Conservation (phyloP, 2,113 vertebrate genomes). For the Andinoacara biseriatus region DNA sequence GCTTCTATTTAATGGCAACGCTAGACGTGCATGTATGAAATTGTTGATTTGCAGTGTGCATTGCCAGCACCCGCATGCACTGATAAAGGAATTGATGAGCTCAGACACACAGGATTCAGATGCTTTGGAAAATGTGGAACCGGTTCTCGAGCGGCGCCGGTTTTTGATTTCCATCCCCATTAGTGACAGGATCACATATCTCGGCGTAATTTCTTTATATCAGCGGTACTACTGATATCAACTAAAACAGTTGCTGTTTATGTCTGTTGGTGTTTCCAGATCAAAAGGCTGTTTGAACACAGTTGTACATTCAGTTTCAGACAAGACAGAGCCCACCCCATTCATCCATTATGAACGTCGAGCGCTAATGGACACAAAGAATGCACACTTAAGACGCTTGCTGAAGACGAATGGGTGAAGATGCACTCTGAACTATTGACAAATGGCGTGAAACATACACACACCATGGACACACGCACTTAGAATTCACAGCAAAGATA, state of each 20-base stretch:
- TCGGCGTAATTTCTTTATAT: not conserved
- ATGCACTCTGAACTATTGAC: constrained; percentile 78
- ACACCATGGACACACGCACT: constrained; percentile 53
- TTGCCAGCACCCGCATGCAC: not conserved
- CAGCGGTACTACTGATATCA: not conserved
- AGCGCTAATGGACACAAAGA: constrained; percentile 69
- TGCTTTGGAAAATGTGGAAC: not conserved
- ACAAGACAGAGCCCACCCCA: constrained; percentile 44
- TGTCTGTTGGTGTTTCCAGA: not conserved
- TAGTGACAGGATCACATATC: not conserved
- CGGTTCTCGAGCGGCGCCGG: not conserved
- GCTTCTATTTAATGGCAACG: no score
- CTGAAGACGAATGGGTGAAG: constrained; percentile 68
- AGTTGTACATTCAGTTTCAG: constrained; percentile 33
- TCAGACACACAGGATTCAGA: not conserved
- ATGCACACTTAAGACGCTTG: constrained; percentile 64
- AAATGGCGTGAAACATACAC: constrained; percentile 68
- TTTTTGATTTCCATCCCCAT: not conserved
- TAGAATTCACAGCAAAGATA: constrained; percentile 62
- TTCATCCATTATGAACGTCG: constrained; percentile 60
- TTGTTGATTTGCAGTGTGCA: not conserved
- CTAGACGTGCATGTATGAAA: not conserved
- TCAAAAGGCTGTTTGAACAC: constrained; percentile 20
- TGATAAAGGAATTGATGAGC: not conserved
- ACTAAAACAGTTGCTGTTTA: not conserved